A percentile compares a stretch with the other conserved stretches of the same genome.
These are phyloP conservation scores for Eulacestoma nigropectus DNA, from an alignment of 2,113 vertebrate genomes.

Conservation along the genomic window DNA sequence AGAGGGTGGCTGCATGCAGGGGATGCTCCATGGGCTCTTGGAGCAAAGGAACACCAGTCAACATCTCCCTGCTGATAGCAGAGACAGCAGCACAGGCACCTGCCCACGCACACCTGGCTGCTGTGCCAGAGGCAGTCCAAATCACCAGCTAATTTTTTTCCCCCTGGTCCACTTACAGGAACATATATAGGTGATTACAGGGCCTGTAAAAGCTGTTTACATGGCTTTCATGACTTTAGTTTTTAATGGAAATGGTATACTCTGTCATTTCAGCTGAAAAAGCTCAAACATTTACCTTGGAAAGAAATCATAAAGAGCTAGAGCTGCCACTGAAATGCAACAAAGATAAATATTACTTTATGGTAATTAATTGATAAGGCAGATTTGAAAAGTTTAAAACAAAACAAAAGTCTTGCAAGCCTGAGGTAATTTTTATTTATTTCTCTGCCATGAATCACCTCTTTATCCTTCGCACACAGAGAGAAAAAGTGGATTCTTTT, in stretches of 20 bases:
- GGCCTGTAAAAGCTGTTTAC: neutral
- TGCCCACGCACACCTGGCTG: rapidly evolving
- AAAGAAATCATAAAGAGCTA: slow-evolving; percentile 20
- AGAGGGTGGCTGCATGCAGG: neutral
- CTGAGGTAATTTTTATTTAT: neutral
- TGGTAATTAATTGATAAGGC: slow-evolving; percentile 20
- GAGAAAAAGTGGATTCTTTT: slow-evolving; percentile 14
- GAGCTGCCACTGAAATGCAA: slow-evolving; percentile 33
- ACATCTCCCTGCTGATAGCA: rapidly evolving
- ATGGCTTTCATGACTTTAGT: neutral
- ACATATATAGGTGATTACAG: neutral
- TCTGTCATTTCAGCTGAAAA: neutral
- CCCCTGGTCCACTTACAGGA: neutral
- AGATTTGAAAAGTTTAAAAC: neutral
- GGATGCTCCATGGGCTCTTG: rapidly evolving
- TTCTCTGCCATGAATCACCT: slow-evolving; percentile 18
- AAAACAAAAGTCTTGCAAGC: neutral
- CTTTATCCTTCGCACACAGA: neutral
- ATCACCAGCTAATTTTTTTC: neutral
- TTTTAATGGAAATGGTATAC: slow-evolving; percentile 1
- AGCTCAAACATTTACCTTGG: slow-evolving; percentile 33
- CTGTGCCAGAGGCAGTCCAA: neutral
- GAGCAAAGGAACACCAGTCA: neutral
- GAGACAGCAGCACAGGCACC: neutral
- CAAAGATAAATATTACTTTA: slow-evolving; percentile 6